Conservation (phyloP, 2,113 vertebrate species). For the Vireo altiloquus region DNA sequence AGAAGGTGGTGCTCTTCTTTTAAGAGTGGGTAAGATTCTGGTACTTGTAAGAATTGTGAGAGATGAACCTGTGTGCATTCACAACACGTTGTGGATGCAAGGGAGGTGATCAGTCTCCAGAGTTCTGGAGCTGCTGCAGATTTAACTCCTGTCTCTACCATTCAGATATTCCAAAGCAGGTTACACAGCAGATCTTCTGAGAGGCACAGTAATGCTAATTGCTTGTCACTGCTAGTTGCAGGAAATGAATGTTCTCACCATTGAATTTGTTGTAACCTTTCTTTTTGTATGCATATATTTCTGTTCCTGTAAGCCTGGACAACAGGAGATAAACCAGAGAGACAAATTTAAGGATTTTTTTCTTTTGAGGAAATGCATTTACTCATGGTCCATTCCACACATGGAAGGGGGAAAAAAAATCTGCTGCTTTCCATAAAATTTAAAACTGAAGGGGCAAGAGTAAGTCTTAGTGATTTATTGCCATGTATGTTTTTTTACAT, state of each 20-base stretch:
- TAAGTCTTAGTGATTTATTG: constrained; percentile 21
- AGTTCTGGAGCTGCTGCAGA: background rate
- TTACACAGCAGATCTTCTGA: background rate
- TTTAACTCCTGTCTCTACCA: background rate
- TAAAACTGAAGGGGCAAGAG: background rate
- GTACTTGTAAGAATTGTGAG: background rate
- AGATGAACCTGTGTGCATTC: background rate
- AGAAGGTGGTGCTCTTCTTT: background rate
- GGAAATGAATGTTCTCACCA: background rate
- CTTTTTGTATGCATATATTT: background rate
- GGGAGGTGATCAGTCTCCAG: background rate
- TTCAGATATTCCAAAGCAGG: background rate
- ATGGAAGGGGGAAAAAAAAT: background rate
- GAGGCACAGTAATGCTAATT: background rate
- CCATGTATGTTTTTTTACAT: background rate
- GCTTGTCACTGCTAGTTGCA: background rate
- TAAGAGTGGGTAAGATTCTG: background rate
- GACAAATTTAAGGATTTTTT: background rate
- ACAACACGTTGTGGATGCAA: background rate
- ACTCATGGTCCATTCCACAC: background rate
- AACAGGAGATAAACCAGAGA: background rate
- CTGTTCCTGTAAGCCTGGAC: background rate
- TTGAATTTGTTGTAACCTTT: background rate
- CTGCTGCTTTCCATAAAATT: background rate
- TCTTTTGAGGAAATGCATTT: background rate